Conservation (phyloP, 1,140 invertebrate genomes). For the Thaumatotibia leucotreta region DNA sequence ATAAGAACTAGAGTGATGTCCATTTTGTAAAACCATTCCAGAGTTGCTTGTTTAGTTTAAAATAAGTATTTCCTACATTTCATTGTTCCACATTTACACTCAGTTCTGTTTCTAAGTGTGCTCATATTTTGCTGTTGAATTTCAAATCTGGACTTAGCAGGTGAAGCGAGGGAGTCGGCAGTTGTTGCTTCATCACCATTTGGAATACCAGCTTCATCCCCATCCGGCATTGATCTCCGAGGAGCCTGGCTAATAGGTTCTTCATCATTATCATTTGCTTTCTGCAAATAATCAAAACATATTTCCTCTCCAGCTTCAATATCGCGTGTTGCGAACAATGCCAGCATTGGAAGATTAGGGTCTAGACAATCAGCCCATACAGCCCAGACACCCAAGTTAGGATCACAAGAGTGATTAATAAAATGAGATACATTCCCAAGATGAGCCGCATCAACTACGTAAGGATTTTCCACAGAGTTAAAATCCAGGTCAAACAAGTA, state of each 20-base stretch:
- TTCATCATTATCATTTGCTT: constrained; percentile 45
- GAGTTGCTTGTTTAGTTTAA: constrained; percentile 54
- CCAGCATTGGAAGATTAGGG: constrained; percentile 90
- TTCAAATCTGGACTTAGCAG: constrained; percentile 61
- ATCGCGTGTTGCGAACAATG: constrained; percentile 89
- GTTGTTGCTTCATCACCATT: constrained; percentile 48
- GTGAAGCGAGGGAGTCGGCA: constrained; percentile 37
- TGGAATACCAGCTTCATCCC: constrained; percentile 31
- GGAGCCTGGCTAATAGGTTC: constrained; percentile 22
- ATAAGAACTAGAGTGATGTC: not conserved
- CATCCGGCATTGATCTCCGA: constrained; percentile 23
- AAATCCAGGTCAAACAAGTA: constrained; percentile 98
- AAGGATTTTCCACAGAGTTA: constrained; percentile 87
- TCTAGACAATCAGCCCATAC: constrained; percentile 96
- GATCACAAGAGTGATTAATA: constrained; percentile 97
- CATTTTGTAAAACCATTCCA: not conserved
- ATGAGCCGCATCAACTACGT: constrained; percentile 91
- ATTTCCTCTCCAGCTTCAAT: constrained; percentile 92
- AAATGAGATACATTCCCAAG: constrained; percentile 96
- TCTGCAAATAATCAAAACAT: constrained; percentile 92
- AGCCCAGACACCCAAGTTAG: constrained; percentile 93
- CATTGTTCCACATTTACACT: constrained; percentile 81
- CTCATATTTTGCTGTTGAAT: constrained; percentile 56
- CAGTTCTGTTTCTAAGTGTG: constrained; percentile 52
- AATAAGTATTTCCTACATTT: constrained; percentile 84